These are phyloP conservation scores for Eleginops maclovinus DNA, from an alignment of 2,113 vertebrate genomes.

Conservation along the genomic window DNA sequence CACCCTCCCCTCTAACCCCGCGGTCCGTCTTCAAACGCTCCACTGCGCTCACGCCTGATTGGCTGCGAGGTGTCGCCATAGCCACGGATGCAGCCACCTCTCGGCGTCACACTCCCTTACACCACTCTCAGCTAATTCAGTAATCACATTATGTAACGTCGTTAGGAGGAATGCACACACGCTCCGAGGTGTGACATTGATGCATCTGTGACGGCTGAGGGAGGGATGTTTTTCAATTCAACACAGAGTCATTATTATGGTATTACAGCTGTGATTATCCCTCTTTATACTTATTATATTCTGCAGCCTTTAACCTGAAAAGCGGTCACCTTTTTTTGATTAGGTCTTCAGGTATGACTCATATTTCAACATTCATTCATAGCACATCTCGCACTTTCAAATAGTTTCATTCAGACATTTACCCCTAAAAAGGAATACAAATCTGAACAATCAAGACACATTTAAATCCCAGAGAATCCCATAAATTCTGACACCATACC, in stretches of 20 bases:
- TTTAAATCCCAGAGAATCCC: neutral
- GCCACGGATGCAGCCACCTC: slow-evolving; percentile 27
- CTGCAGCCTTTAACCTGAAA: slow-evolving; percentile 1
- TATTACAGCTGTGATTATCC: neutral
- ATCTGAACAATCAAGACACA: neutral
- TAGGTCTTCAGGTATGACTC: neutral
- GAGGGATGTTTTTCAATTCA: neutral
- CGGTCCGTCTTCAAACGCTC: slow-evolving; percentile 37
- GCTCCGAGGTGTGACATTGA: slow-evolving; percentile 41
- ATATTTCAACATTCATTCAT: neutral
- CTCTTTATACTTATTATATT: neutral
- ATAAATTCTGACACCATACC: too few relatives aligned
- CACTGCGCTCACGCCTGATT: slow-evolving; percentile 15
- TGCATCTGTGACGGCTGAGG: neutral
- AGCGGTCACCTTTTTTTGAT: neutral
- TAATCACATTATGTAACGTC: slow-evolving; percentile 43
- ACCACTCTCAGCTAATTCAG: slow-evolving; percentile 57
- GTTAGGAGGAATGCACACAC: slow-evolving; percentile 11
- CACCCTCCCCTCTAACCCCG: neutral
- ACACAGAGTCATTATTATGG: neutral
- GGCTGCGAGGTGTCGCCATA: slow-evolving; percentile 36
- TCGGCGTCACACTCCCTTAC: slow-evolving; percentile 28
- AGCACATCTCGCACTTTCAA: neutral
- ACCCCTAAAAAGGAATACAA: neutral
- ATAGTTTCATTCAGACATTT: neutral